Base-by-base conservation (phyloP, 92 coral and sea anemone species). In the Palythoa caribaeorum region DNA sequence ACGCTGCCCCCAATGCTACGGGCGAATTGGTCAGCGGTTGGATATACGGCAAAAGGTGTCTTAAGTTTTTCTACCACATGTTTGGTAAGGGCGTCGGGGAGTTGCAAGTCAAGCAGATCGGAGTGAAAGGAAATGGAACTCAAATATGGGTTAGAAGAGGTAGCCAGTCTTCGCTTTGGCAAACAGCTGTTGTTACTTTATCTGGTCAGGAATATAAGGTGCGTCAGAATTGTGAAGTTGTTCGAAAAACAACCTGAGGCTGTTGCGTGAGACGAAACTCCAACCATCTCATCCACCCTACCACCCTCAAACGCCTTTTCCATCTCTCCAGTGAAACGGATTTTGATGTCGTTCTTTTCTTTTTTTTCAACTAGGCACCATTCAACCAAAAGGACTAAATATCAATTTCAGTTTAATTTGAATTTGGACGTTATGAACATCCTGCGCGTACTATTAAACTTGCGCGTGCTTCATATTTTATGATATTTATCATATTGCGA, bases 21-120 rank as follows among this genome's bases (percentile, higher is more conserved):
- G 89, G 89, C 59, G 90, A 88, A 20, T 57, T 94, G 62, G 93
- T 92, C 65, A 94, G 96, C 54, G 78, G 84, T 13, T 78, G 84
- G 78, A 83, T 83, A 2, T 80, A 76, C 12, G 77, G 90, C 38
- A 85, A 90, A 5, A 71, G 89, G 28, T 80, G 90, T 17, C 84
- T 94, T 36, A 73, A 62, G 6, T 94, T 94, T 76, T 57, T 71
- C 68, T 94, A 94, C 28, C 93, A 94, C 80, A 94, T 94, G 96
- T 90, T 76, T 35, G 96, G 96, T 5, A 70, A 65, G 51, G 92
- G 88, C 60, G 73, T 83, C 4, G 90, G 88, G 5, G 89, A 88
- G 75, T 89, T 94, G 38, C 91, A 80, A 17, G 76, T 94, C 60
- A 90, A 73, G 57, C 89, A 84, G 37, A 81, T 79, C 0, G 84